Evolutionary conservation across 2,888 invertebrate species (phyloP).

Genomic region (Tinea pellionella): DNA sequence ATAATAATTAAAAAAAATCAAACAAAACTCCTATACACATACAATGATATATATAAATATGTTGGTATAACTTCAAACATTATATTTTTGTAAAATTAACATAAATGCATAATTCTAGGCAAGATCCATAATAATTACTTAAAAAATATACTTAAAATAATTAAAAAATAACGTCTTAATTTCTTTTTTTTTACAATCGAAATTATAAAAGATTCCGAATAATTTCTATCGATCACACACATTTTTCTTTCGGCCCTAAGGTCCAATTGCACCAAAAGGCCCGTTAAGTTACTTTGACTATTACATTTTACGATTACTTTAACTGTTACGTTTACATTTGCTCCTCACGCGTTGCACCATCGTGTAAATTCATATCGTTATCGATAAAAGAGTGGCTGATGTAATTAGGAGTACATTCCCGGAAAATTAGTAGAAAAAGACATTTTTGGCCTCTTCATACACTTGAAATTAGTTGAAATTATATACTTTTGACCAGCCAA

Average conservation of each 20-base stretch:
- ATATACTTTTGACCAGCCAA: no score
- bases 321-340: no score
- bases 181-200: not conserved
- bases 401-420: no score
- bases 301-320: no score
- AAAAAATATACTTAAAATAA: slow-evolving; percentile 21
- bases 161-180: slow-evolving; percentile 12
- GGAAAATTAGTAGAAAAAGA: no score
- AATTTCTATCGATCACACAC: slow-evolving; percentile 64
- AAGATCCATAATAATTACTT: slow-evolving; percentile 43
- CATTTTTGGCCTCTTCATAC: no score
- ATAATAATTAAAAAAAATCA: slow-evolving; percentile 53
- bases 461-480: no score
- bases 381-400: no score
- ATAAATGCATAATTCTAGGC: slow-evolving; percentile 66
- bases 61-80: slow-evolving; percentile 67
- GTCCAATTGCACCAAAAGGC: no score
- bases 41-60: slow-evolving; percentile 66
- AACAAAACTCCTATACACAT: slow-evolving; percentile 66
- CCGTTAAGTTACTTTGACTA: no score
- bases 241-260: slow-evolving; percentile 67
- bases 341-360: no score
- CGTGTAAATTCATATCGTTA: no score
- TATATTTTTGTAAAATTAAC: slow-evolving; percentile 51
- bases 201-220: slow-evolving; percentile 18